These are phyloP conservation scores for Parasteatoda lunata DNA, from an alignment of 2,888 invertebrate species.

Conservation along the genomic window DNA sequence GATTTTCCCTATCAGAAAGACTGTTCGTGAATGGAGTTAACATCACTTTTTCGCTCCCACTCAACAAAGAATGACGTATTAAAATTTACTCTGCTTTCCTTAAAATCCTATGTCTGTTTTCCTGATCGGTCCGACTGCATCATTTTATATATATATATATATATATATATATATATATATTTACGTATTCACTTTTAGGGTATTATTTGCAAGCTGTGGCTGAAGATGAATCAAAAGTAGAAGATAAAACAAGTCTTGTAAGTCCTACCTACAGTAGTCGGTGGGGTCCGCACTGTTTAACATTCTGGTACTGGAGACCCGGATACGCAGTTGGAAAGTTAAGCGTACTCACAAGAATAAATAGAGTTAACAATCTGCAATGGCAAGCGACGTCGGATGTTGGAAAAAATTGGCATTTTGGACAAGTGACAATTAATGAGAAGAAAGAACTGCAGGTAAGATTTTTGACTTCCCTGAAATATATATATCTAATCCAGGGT, in stretches of 20 bases:
- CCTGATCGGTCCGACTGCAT: too few species aligned
- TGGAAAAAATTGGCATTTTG: slow-evolving; percentile 57
- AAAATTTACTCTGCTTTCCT: too few species aligned
- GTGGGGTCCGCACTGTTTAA: slow-evolving; percentile 60
- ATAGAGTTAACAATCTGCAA: background rate
- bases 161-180: too few species aligned
- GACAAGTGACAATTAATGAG: slow-evolving; percentile 31
- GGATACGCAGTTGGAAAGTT: slow-evolving; percentile 46
- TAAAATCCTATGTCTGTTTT: too few species aligned
- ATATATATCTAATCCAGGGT: too few species aligned
- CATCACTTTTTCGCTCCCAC: too few species aligned
- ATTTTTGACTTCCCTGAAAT: too few species aligned
- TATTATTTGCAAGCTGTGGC: slow-evolving; percentile 54
- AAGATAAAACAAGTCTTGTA: slow-evolving; percentile 26
- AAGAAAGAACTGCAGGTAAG: slow-evolving; percentile 29
- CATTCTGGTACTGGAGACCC: slow-evolving; percentile 63
- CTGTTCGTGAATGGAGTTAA: too few species aligned
- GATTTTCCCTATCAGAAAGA: too few species aligned
- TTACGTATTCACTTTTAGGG: slow-evolving; percentile 18
- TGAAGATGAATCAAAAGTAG: background rate
- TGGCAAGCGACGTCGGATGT: slow-evolving; percentile 47
- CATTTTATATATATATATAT: too few species aligned
- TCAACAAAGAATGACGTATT: too few species aligned
- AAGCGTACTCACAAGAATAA: slow-evolving; percentile 15
- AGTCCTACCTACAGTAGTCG: slow-evolving; percentile 9